Evolutionary conservation across 2,113 vertebrate species (phyloP), one percentile per base, ranked within the genome.

Genomic region (Hippocampus abdominalis): DNA sequence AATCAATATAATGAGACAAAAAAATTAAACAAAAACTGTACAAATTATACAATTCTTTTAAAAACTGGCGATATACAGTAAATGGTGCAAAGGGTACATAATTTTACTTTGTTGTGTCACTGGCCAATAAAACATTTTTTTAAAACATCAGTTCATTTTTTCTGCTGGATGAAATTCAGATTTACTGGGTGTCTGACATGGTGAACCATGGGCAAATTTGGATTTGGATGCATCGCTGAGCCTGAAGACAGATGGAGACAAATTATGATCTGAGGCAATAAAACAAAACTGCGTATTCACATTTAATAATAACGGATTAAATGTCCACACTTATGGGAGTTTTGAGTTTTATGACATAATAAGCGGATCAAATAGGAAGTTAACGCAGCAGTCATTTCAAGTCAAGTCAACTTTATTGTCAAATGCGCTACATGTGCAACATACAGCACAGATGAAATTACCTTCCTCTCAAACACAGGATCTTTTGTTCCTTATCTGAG

Each of bases 121-220:
- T 81, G 89, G 89, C 74, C 81, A 36, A 69, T 75, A 62, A 74
- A 76, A 12, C 81, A 48, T 32, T 36, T 36, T 36, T 36, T 29
- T 75, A 60, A 74, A 76, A 18, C 18, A 29, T 77, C 83, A 83
- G 86, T 89, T 96, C 91, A 99, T 89, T 98, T 99, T 92, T 98
- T 98, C 94, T 98, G 96, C 77, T 98, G 95, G 92, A 96, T 94
- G 91, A 93, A 98, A 87, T 94, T 96, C 88, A 97, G 91, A 84
- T 93, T 97, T 84, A 95, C 93, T 86, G 91, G 92, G 79, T 94
- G 95, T 75, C 94, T 93, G 85, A 95, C 94, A 74, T 96, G 96
- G 81, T 93, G 95, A 81, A 96, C 93, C 86, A 98, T 91, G 0
- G 94, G 92, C 91, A 96, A 93, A 86, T 93, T 94, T 70, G 95